Conservation (phyloP, 2,113 vertebrate species). For the Ammodytes marinus region DNA sequence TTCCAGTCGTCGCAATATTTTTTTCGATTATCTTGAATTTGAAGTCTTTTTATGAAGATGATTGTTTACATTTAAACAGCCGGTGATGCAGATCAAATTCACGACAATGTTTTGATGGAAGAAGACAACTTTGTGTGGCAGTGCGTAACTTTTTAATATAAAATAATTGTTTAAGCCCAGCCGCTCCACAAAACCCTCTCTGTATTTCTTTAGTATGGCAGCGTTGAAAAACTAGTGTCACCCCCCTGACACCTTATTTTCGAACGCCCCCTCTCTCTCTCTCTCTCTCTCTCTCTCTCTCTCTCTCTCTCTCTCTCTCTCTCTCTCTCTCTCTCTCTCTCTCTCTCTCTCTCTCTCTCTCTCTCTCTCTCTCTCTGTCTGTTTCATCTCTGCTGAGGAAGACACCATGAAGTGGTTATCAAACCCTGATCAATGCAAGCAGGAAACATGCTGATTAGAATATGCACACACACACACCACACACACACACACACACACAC, state of each 20-base stretch:
- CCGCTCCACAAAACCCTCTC: too few species aligned
- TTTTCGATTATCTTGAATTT: slow-evolving; percentile 7
- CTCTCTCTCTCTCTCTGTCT: slow-evolving; percentile 45
- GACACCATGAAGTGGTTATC: slow-evolving; percentile 66
- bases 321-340: too few species aligned
- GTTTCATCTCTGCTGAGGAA: slow-evolving; percentile 69
- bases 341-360: slow-evolving; percentile 19
- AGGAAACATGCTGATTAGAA: slow-evolving; percentile 76
- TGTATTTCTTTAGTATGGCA: too few species aligned
- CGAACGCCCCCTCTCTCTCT: too few species aligned
- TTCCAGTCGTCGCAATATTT: background rate
- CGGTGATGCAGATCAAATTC: background rate
- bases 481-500: slow-evolving; percentile 4
- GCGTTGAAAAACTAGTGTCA: too few species aligned
- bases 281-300: too few species aligned
- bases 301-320: too few species aligned
- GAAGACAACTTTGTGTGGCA: too few species aligned
- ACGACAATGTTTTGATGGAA: too few species aligned
- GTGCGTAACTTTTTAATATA: too few species aligned
- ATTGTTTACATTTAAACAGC: background rate
- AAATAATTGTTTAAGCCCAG: too few species aligned
- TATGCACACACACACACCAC: slow-evolving; percentile 63
- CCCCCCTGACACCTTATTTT: too few species aligned
- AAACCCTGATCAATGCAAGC: slow-evolving; percentile 66
- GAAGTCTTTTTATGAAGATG: background rate